These are phyloP conservation scores for Conus canariensis DNA, from an alignment of 2,888 invertebrate species.

Conservation along the genomic window DNA sequence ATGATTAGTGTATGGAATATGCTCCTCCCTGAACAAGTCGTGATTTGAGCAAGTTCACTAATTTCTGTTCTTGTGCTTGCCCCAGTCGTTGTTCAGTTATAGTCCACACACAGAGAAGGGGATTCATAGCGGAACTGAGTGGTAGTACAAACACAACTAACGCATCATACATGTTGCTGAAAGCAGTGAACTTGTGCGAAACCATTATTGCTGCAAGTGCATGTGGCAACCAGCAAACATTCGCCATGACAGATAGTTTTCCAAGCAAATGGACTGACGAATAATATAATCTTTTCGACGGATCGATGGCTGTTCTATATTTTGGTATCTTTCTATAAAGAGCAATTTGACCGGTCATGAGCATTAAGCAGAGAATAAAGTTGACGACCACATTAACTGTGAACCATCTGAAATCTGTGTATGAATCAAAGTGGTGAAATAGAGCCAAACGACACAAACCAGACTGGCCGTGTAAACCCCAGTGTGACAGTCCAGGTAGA, in stretches of 20 bases:
- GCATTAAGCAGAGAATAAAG: not conserved
- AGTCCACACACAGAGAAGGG: not conserved
- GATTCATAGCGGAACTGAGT: not conserved
- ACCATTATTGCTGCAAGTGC: not conserved
- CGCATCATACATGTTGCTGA: not conserved
- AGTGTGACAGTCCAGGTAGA: constrained; percentile 1
- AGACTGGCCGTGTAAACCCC: not conserved
- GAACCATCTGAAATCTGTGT: not conserved
- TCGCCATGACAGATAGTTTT: not conserved
- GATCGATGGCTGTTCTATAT: not conserved
- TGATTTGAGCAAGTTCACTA: not conserved
- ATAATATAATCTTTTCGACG: not conserved
- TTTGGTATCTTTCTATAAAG: not conserved
- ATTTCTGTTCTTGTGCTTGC: not conserved
- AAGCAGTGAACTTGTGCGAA: not conserved
- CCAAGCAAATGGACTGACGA: not conserved
- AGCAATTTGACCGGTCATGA: not conserved
- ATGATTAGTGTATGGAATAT: too few relatives aligned
- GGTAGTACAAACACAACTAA: not conserved
- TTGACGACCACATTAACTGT: not conserved
- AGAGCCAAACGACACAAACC: constrained; percentile 1
- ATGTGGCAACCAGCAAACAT: not conserved
- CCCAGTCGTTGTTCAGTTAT: not conserved
- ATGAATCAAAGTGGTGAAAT: not conserved
- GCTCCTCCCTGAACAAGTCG: too few relatives aligned